Evolutionary conservation across 2,113 vertebrate species (phyloP).

Genomic region (Catharus fuscescens): DNA sequence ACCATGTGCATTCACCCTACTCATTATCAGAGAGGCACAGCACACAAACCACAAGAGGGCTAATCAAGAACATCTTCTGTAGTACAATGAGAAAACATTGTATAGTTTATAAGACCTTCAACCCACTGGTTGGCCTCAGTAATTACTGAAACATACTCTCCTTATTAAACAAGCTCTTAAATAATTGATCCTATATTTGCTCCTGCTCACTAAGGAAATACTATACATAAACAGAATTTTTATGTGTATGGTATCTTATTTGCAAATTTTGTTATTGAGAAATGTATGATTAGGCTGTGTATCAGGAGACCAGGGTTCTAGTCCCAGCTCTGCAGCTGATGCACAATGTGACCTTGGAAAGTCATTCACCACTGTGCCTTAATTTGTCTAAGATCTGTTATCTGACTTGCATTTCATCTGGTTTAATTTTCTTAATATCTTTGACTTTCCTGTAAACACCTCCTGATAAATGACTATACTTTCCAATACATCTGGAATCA

Average conservation of each 20-base stretch:
- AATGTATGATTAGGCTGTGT: constrained; percentile 27
- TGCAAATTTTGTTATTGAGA: constrained; percentile 44
- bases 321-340: background rate
- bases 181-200: constrained; percentile 52
- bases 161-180: constrained; percentile 51
- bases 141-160: constrained; percentile 61
- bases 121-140: constrained; percentile 32
- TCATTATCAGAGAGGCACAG: constrained; percentile 1
- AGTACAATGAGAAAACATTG: constrained; percentile 7
- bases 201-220: constrained; percentile 35
- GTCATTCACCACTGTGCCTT: background rate
- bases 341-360: background rate
- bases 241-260: constrained; percentile 50
- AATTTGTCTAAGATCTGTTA: background rate
- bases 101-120: constrained; percentile 57
- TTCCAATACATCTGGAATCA: background rate
- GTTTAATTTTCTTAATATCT: background rate
- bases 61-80: constrained; percentile 39
- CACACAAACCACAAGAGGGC: constrained; percentile 26
- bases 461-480: background rate
- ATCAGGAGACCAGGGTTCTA: background rate
- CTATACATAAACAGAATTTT: constrained; percentile 43
- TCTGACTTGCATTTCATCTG: background rate
- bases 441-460: background rate
- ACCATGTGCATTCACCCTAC: background rate